These are phyloP conservation scores for Fabriciana adippe DNA, from an alignment of 2,888 invertebrate genomes.

Conservation along the genomic window DNA sequence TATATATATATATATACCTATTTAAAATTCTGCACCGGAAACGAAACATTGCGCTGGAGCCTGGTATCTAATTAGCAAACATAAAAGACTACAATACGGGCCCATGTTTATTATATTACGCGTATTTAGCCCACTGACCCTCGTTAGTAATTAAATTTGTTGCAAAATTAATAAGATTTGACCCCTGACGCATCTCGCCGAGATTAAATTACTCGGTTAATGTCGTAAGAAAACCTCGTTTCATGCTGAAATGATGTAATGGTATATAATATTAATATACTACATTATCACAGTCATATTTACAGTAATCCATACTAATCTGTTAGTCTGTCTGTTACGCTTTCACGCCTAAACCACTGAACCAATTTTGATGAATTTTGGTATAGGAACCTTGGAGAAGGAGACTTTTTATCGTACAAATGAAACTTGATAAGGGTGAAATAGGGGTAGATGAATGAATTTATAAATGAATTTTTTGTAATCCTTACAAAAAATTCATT, in stretches of 20 bases:
- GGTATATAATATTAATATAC: neutral
- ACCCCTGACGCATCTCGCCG: slow-evolving; percentile 47
- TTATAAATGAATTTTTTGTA: too few species aligned
- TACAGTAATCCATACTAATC: too few species aligned
- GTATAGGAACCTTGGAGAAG: too few species aligned
- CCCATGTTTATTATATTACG: slow-evolving; percentile 50
- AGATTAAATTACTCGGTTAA: slow-evolving; percentile 60
- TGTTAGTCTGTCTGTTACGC: too few species aligned
- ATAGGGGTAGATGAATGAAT: too few species aligned
- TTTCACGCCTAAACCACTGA: too few species aligned
- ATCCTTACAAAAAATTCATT: too few species aligned
- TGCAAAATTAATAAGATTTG: slow-evolving; percentile 65
- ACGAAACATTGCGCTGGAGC: slow-evolving; percentile 14
- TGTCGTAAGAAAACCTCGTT: slow-evolving; percentile 31
- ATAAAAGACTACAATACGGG: slow-evolving; percentile 32
- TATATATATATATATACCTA: neutral
- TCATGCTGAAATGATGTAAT: neutral
- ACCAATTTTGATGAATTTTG: too few species aligned
- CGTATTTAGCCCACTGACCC: slow-evolving; percentile 49
- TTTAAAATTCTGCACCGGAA: slow-evolving; percentile 21
- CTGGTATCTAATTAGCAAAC: slow-evolving; percentile 32
- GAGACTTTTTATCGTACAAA: too few species aligned
- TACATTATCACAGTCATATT: too few species aligned
- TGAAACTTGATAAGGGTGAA: too few species aligned
- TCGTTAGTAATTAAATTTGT: slow-evolving; percentile 61